Conservation (phyloP, 2,888 invertebrate species). For the Horisme vitalbata region DNA sequence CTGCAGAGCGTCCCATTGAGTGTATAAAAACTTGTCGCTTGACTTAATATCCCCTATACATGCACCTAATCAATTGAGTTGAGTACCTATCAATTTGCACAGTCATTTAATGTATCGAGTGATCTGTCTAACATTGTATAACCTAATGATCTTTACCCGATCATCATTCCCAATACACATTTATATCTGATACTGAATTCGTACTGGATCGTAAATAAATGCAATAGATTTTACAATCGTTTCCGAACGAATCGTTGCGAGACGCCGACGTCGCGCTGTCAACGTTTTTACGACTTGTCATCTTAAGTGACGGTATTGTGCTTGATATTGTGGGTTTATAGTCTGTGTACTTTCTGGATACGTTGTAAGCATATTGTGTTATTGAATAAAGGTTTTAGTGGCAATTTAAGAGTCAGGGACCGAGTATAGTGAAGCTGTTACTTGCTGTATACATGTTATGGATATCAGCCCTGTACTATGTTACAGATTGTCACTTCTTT, state of each 20-base stretch:
- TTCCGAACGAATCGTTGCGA: neutral
- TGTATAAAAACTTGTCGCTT: too few relatives aligned
- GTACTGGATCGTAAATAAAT: slow-evolving; percentile 18
- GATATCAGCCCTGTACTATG: too few relatives aligned
- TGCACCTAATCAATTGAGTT: too few relatives aligned
- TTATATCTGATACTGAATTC: slow-evolving; percentile 8
- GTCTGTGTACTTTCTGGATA: neutral
- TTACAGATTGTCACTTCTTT: too few relatives aligned
- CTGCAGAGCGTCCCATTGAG: too few relatives aligned
- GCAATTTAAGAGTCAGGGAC: too few relatives aligned
- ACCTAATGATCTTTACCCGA: slow-evolving; percentile 3
- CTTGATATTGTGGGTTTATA: slow-evolving; percentile 5
- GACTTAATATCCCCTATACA: too few relatives aligned
- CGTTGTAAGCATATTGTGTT: neutral
- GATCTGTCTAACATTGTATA: too few relatives aligned
- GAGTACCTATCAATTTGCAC: too few relatives aligned
- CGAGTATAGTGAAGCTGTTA: too few relatives aligned
- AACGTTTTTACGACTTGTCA: slow-evolving; percentile 15
- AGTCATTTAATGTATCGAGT: too few relatives aligned
- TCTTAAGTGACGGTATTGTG: slow-evolving; percentile 9
- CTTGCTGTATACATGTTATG: too few relatives aligned
- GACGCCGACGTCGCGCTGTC: slow-evolving; percentile 5
- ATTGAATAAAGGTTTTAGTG: neutral
- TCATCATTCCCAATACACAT: slow-evolving; percentile 6
- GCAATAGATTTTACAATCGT: slow-evolving; percentile 20